These are phyloP conservation scores for Actias luna DNA, from an alignment of 2,888 invertebrate species.

Conservation along the genomic window DNA sequence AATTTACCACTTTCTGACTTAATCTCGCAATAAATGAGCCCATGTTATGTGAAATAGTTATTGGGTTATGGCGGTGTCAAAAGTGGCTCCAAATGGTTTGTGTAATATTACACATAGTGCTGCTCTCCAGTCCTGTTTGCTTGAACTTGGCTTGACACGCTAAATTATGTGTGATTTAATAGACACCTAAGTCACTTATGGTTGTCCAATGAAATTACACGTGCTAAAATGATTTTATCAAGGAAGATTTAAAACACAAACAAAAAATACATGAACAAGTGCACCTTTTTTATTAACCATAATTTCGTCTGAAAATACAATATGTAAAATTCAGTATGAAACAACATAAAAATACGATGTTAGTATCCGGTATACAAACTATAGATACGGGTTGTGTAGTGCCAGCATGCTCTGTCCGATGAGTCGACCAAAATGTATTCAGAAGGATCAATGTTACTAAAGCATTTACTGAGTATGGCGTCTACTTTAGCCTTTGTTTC, in stretches of 20 bases:
- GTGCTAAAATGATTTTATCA: background rate
- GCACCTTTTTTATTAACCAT: background rate
- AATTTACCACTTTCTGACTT: no score
- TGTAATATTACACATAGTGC: no score
- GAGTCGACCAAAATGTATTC: constrained; percentile 55
- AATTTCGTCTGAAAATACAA: background rate
- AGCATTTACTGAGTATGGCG: constrained; percentile 50
- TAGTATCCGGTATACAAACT: constrained; percentile 22
- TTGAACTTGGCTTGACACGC: no score
- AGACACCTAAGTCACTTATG: no score
- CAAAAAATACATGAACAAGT: background rate
- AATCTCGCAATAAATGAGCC: no score
- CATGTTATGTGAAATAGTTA: no score
- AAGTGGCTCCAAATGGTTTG: no score
- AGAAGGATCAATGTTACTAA: constrained; percentile 52
- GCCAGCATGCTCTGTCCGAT: constrained; percentile 65
- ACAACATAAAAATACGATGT: background rate
- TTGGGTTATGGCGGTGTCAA: no score
- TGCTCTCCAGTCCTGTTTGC: no score
- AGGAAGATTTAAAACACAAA: background rate
- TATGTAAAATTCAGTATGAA: background rate
- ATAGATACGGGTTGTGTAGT: constrained; percentile 45
- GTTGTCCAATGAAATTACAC: no score
- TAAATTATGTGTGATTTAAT: no score
- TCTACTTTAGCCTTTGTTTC: constrained; percentile 60